These are phyloP conservation scores for Ceratoteleas bidentatus DNA, from an alignment of 1,140 invertebrate genomes.

Conservation along the genomic window DNA sequence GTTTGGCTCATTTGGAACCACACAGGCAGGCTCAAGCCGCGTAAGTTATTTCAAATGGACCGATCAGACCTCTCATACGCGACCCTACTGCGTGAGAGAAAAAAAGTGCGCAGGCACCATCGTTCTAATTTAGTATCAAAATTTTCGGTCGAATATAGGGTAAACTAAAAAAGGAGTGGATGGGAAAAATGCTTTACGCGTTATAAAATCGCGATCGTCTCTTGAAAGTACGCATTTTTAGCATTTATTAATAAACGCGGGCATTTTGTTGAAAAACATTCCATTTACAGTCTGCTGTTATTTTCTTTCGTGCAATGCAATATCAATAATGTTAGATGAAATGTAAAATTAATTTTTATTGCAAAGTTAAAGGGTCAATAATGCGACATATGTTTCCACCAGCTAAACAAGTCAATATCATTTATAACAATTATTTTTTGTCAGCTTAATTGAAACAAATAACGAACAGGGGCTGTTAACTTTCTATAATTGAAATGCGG, in stretches of 20 bases:
- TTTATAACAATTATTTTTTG: no score
- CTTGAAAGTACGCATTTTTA: not conserved
- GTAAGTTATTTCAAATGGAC: constrained; percentile 51
- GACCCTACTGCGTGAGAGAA: constrained; percentile 6
- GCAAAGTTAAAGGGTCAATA: no score
- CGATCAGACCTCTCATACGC: constrained; percentile 7
- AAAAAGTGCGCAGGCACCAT: constrained; percentile 12
- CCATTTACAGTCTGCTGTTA: not conserved
- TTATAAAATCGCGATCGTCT: not conserved
- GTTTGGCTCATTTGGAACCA: constrained; percentile 35
- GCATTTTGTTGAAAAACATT: not conserved
- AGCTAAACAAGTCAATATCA: no score
- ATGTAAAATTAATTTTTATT: no score
- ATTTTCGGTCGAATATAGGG: constrained; percentile 6
- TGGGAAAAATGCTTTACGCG: constrained; percentile 2
- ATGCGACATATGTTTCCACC: no score
- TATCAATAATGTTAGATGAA: no score
- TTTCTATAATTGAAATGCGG: no score
- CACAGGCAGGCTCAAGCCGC: constrained; percentile 27
- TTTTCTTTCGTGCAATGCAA: not conserved
- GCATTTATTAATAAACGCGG: not conserved
- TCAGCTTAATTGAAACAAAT: no score
- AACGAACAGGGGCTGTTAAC: no score
- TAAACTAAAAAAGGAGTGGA: constrained; percentile 8
- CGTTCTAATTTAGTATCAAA: constrained; percentile 25